Conservation (phyloP, 2,888 invertebrate genomes). For the Clunio marinus region DNA sequence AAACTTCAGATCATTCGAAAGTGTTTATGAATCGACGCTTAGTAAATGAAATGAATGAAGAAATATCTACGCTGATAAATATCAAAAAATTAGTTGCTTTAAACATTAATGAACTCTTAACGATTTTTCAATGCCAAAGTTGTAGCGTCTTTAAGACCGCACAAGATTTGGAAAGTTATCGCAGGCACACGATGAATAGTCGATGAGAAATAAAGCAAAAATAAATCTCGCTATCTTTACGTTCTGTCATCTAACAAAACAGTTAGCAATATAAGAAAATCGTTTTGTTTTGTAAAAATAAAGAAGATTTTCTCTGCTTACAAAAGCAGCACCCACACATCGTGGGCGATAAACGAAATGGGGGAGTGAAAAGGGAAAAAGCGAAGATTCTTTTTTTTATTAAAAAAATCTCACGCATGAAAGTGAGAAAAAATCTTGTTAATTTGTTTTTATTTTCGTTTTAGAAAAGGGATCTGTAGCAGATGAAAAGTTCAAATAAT, state of each 20-base stretch:
- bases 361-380: background rate
- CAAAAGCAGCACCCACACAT: background rate
- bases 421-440: constrained; percentile 21
- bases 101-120: constrained; percentile 36
- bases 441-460: constrained; percentile 24
- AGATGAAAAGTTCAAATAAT: no score
- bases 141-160: background rate
- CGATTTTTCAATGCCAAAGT: constrained; percentile 5
- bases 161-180: constrained; percentile 26
- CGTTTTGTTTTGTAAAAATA: background rate
- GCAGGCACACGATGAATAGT: constrained; percentile 34
- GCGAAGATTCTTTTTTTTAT: constrained; percentile 10
- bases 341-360: background rate
- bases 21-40: background rate
- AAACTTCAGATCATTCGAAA: background rate
- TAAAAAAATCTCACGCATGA: constrained; percentile 37
- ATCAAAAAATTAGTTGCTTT: constrained; percentile 36
- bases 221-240: constrained; percentile 36
- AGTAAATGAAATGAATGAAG: background rate
- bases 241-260: constrained; percentile 28
- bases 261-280: no score
- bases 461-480: background rate
- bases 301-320: no score
- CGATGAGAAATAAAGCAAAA: constrained; percentile 30
- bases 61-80: constrained; percentile 38